These are phyloP conservation scores for Sebastes steindachneri DNA, from an alignment of 2,797 vertebrate genomes.

Conservation along the genomic window DNA sequence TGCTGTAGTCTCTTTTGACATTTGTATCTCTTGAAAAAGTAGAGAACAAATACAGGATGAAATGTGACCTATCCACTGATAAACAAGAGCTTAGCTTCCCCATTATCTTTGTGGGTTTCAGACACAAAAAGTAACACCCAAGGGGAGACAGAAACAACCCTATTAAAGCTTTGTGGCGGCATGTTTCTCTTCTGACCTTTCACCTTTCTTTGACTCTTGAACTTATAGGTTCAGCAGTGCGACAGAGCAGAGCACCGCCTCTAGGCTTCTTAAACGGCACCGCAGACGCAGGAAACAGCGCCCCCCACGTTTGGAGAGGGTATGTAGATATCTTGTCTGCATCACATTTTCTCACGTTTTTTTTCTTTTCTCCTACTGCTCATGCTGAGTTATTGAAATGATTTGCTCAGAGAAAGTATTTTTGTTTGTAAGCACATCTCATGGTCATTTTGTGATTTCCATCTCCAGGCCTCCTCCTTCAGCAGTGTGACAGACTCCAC, in stretches of 20 bases:
- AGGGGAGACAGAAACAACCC: background rate
- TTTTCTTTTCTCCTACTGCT: background rate
- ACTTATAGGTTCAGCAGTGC: constrained; percentile 90
- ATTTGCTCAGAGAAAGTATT: background rate
- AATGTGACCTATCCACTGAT: background rate
- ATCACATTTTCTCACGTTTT: background rate
- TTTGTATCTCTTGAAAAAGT: background rate
- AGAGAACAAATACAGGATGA: background rate
- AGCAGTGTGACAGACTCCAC: constrained; percentile 95
- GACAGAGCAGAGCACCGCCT: constrained; percentile 92
- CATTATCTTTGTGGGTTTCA: background rate
- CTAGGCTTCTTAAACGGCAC: constrained; percentile 91
- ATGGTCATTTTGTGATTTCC: background rate
- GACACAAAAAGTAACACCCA: background rate
- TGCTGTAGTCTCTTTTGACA: background rate
- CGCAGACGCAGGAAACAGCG: constrained; percentile 92
- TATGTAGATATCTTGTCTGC: constrained; percentile 45
- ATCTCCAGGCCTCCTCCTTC: constrained; percentile 89
- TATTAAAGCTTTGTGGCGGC: background rate
- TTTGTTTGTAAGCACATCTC: background rate
- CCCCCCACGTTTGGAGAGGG: constrained; percentile 90
- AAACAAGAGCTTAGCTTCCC: background rate
- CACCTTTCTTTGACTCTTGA: constrained; percentile 1
- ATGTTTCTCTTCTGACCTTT: constrained; percentile 26
- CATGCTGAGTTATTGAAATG: background rate